phyloP scores from a whole-genome alignment of 64 coral and sea anemone genomes.

The Trachythela sp. region DNA sequence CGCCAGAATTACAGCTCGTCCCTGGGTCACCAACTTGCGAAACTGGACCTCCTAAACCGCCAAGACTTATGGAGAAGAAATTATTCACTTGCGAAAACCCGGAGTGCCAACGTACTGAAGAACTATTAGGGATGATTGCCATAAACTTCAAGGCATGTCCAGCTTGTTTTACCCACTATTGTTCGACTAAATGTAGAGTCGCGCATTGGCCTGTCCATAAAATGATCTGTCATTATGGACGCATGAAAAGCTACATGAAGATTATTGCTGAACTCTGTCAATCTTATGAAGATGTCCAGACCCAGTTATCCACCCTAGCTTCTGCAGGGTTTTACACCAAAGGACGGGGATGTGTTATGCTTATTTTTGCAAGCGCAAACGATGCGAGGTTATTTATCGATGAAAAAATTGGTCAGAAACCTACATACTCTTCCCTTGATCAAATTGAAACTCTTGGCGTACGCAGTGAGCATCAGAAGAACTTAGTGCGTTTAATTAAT shows the following conservation, averaged over 20 bases:
- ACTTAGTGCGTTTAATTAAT: slow-evolving; percentile 49
- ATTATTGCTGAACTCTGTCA: slow-evolving; percentile 65
- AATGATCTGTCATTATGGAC: slow-evolving; percentile 70
- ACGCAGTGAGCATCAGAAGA: slow-evolving; percentile 73
- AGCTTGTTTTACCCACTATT: slow-evolving; percentile 94
- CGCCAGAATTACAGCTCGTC: background rate
- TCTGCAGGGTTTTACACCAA: slow-evolving; percentile 61
- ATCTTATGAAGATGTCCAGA: slow-evolving; percentile 37
- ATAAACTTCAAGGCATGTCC: slow-evolving; percentile 91
- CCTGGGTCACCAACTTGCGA: background rate
- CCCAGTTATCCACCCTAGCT: slow-evolving; percentile 68
- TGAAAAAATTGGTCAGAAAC: slow-evolving; percentile 67
- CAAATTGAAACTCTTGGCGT: slow-evolving; percentile 69
- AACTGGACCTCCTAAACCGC: slow-evolving; percentile 76
- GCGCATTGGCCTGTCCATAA: slow-evolving; percentile 78
- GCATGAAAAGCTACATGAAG: slow-evolving; percentile 81
- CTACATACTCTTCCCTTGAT: slow-evolving; percentile 67
- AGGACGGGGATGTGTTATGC: slow-evolving; percentile 80
- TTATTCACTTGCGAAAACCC: slow-evolving; percentile 88
- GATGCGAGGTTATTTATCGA: slow-evolving; percentile 88
- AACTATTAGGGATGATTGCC: slow-evolving; percentile 85
- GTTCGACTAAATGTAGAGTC: slow-evolving; percentile 72
- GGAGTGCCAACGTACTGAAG: slow-evolving; percentile 69
- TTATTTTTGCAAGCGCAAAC: slow-evolving; percentile 80
- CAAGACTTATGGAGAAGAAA: slow-evolving; percentile 89